phyloP scores from a whole-genome alignment of 1,140 invertebrate genomes.

The Eriocheir sinensis region DNA sequence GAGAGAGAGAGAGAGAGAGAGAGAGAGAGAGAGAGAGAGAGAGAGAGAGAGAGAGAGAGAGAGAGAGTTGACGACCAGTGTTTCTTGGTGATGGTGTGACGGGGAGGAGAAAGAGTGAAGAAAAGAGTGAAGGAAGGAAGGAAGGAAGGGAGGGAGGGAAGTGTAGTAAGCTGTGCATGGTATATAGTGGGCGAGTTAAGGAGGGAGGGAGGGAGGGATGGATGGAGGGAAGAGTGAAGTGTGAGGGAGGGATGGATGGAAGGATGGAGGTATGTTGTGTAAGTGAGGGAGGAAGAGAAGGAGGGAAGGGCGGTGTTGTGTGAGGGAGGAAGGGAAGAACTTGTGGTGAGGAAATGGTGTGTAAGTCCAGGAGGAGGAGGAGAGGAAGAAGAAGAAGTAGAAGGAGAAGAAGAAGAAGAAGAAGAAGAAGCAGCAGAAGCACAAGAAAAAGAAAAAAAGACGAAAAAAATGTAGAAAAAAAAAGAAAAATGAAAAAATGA shows the following conservation, averaged over 20 bases:
- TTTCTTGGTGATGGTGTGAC: not conserved
- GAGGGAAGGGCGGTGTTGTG: not conserved
- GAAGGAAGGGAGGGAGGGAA: too few species aligned
- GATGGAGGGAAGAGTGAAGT: too few species aligned
- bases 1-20: not conserved
- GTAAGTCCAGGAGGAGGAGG: not conserved
- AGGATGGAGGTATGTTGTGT: not conserved
- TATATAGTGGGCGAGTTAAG: not conserved
- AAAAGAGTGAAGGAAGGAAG: not conserved
- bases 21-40: constrained; percentile 17
- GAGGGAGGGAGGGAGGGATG: not conserved
- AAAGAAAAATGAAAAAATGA: not conserved
- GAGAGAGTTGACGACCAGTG: not conserved
- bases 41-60: not conserved
- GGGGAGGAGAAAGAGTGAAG: not conserved
- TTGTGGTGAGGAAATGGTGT: not conserved
- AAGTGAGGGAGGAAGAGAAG: not conserved
- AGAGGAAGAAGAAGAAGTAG: not conserved
- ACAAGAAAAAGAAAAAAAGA: not conserved
- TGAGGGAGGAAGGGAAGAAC: not conserved
- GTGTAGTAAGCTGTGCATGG: not conserved
- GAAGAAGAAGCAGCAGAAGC: not conserved
- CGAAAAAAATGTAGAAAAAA: too few species aligned
- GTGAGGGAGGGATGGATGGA: not conserved
- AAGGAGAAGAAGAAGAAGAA: not conserved